phyloP scores from a whole-genome alignment of 2,113 vertebrate species.

The Alosa alosa region DNA sequence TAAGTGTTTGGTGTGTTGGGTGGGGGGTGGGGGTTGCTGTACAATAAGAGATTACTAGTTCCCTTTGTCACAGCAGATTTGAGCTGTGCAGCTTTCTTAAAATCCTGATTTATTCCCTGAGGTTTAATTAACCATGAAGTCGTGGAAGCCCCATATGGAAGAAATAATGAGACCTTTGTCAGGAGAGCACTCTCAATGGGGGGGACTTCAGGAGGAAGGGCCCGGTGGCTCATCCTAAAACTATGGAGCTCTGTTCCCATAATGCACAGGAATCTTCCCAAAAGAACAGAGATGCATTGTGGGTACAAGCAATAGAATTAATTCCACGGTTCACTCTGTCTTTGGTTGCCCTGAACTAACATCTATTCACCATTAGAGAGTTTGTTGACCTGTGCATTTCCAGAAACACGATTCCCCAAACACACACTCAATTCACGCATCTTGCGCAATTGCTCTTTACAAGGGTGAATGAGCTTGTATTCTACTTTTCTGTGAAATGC shows the following conservation, averaged over 20 bases:
- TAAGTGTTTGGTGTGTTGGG: not conserved
- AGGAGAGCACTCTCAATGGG: slow-evolving; percentile 43
- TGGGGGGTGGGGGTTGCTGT: slow-evolving; percentile 11
- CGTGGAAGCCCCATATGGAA: slow-evolving; percentile 43
- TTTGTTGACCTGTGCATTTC: not conserved
- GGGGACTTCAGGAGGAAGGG: slow-evolving; percentile 24
- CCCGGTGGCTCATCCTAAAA: slow-evolving; percentile 50
- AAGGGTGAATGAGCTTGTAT: not conserved
- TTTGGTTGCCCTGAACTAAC: not conserved
- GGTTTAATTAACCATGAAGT: slow-evolving; percentile 50
- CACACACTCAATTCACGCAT: not conserved
- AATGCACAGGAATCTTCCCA: slow-evolving; percentile 32
- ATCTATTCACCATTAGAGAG: not conserved
- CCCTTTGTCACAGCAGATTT: slow-evolving; percentile 37
- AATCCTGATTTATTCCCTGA: slow-evolving; percentile 54
- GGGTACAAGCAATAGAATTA: not conserved
- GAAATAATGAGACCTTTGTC: slow-evolving; percentile 68
- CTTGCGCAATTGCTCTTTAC: not conserved
- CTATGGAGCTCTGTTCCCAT: slow-evolving; percentile 41
- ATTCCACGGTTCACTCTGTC: not conserved
- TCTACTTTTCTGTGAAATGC: not conserved
- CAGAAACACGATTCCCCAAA: not conserved
- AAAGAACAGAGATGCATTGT: slow-evolving; percentile 27
- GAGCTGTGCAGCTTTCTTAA: slow-evolving; percentile 48
- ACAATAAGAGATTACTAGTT: slow-evolving; percentile 40